Base-by-base conservation (phyloP, 64 coral and sea anemone genomes). In the Actinia tenebrosa region DNA sequence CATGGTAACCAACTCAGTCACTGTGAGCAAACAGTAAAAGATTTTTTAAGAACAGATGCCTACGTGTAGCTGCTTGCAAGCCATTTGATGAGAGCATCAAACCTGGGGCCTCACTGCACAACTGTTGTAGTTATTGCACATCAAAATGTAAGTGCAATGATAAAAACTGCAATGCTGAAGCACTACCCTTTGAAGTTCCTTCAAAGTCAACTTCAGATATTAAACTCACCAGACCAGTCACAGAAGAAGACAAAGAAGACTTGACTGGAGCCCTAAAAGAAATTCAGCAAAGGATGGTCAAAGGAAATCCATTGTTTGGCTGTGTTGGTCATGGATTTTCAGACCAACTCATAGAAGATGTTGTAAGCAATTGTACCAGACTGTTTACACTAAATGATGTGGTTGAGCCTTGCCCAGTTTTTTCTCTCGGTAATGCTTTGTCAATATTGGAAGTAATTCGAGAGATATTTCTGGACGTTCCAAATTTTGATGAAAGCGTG, bases 401-500 rank as follows among this genome's bases (percentile, higher is more conserved):
- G 3, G 1, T 89, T 15, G 13, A 68, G 18, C 46, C 16, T 7
- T 71, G 79, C 18, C 79, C 79, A 66, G 80, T 89, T 55, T 89
- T 66, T 89, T 89, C 88, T 1, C 16, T 89, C 13, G 17, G 0
- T 23, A 58, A 89, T 89, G 88, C 79, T 5, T 20, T 89, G 14
- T 3, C 3, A 45, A 50, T 89, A 37, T 26, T 89, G 46, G 88
- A 89, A 84, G 19, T 89, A 45, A 66, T 84, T 25, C 80, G 84
- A 43, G 88, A 89, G 45, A 61, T 84, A 22, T 89, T 89, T 84
- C 45, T 72, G 44, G 80, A 89, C 47, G 84, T 89, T 61, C 88
- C 88, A 71, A 89, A 89, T 72, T 89, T 89, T 83, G 88, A 89
- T 86, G 84, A 86, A 86, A 27, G 54, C 5, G 61, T 86, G 53